Conservation (phyloP, 2,797 vertebrate species). For the Vespertilio murinus region DNA sequence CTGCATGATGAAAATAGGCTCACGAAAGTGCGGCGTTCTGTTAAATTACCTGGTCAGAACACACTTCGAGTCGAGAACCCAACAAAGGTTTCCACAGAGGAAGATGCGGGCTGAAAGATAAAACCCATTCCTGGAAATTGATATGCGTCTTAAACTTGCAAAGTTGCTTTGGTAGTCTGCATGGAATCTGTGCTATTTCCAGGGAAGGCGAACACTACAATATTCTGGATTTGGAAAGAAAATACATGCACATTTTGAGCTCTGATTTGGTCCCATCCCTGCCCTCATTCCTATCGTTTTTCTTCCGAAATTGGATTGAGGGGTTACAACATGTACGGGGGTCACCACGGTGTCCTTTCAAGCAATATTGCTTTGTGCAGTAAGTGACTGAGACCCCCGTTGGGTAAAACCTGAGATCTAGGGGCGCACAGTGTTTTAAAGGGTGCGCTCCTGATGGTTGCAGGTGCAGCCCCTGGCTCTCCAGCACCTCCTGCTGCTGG, state of each 20-base stretch:
- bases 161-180: constrained; percentile 46
- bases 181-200: constrained; percentile 35
- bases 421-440: constrained; percentile 2
- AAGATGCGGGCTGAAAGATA: constrained; percentile 63
- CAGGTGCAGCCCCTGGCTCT: neutral
- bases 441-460: neutral
- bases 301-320: neutral
- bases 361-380: neutral
- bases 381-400: neutral
- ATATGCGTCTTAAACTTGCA: constrained; percentile 60
- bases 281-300: neutral
- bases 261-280: neutral
- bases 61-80: constrained; percentile 59
- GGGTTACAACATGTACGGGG: neutral
- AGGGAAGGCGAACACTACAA: neutral
- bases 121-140: constrained; percentile 64
- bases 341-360: neutral
- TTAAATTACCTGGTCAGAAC: constrained; percentile 75
- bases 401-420: neutral
- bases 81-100: constrained; percentile 67
- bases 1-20: constrained; percentile 71
- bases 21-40: constrained; percentile 63
- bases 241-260: neutral
- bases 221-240: neutral
- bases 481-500: neutral